Evolutionary conservation across 2,113 vertebrate species (phyloP), one percentile per base, ranked within the genome.

Genomic region (pig (Sus scrofa)): DNA sequence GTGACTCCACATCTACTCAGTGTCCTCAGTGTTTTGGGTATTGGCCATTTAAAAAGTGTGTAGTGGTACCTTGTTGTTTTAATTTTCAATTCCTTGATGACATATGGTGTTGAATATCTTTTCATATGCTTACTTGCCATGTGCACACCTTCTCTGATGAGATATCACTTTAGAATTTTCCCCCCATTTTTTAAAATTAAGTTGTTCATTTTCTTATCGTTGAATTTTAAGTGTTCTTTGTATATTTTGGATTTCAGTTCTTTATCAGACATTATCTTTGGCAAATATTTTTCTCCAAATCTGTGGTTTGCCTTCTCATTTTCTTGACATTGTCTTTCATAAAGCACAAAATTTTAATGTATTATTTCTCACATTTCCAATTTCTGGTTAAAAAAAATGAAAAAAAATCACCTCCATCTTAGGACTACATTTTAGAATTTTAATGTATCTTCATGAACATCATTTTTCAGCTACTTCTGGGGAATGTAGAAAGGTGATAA

Each of bases 221-320:
- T 89, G 34, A 77, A 1, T 82, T 95, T 92, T 54, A 56, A 44
- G 19, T 27, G 1, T 58, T 56, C 24, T 95, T 63, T 86, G 24
- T 82, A 70, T 30, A 81, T 82, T 95, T 94, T 86, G 30, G 1
- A 22, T 86, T 70, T 67, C 1, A 65, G 30, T 27, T 4, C 14
- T 75, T 63, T 70, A 75, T 60, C 30, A 86, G 34, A 50, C 84
- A 26, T 89, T 30, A 26, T 58, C 5, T 81, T 73, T n/a, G 86
- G 7, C n/a, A 96, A 95, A 74, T 92, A 94, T 74, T 96, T 91
- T 85, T 37, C 81, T 9, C 14, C 56, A 65, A 65, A 15, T 52
- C 3, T 60, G 37, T 89, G 27, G 0, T 7, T 82, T 52, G 26
- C 30, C 24, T 85, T 88, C 34, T 73, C 54, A 82, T 96, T 97